A percentile compares a stretch with the other conserved stretches of the same genome.
These are phyloP conservation scores for Diadema setosum DNA, from an alignment of 35 echinoderm and acorn worm genomes.

Conservation along the genomic window DNA sequence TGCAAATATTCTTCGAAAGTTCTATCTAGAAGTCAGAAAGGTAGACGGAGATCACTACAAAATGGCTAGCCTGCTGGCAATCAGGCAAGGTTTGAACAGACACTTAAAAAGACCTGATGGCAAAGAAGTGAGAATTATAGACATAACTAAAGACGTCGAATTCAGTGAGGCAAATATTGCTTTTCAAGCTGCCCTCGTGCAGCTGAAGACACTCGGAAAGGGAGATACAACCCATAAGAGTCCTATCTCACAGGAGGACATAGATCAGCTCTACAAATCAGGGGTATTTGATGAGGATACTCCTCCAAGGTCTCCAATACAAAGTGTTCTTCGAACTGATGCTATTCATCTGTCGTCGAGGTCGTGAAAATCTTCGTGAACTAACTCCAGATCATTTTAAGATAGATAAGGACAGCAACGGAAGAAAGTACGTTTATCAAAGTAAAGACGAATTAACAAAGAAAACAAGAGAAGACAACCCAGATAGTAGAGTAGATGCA, in stretches of 20 bases:
- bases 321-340: not conserved
- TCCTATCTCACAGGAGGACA: not conserved
- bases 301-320: not conserved
- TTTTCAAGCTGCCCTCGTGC: not conserved
- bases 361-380: not conserved
- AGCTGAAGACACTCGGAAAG: not conserved
- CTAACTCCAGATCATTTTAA: not conserved
- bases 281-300: not conserved
- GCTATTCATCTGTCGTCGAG: not conserved
- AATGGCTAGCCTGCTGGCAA: not conserved
- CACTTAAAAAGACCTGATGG: not conserved
- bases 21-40: not conserved
- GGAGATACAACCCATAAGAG: not conserved
- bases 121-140: not conserved
- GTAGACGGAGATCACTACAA: not conserved
- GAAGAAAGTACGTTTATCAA: not conserved
- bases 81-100: not conserved
- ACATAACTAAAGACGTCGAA: not conserved
- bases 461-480: conserved; percentile 15
- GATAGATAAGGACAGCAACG: not conserved
- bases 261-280: not conserved
- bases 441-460: not conserved
- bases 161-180: not conserved
- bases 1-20: not conserved
- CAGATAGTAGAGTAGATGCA: not conserved